phyloP scores from a whole-genome alignment of 2,797 vertebrate genomes.

The Monodelphis domestica region DNA sequence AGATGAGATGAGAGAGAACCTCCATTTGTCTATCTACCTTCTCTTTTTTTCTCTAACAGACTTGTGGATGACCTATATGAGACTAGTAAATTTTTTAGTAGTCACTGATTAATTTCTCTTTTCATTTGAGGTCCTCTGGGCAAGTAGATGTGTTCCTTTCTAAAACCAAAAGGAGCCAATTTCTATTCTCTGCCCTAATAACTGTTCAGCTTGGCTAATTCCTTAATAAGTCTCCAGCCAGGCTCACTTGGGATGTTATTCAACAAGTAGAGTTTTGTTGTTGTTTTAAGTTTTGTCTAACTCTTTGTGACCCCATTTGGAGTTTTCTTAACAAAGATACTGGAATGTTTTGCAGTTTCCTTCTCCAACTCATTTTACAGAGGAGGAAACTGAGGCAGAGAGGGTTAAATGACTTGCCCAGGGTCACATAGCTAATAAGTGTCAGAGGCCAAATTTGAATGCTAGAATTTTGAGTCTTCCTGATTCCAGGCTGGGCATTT shows the following conservation, averaged over 20 bases:
- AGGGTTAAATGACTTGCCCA: neutral
- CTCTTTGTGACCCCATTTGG: neutral
- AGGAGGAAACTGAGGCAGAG: neutral
- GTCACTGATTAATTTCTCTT: neutral
- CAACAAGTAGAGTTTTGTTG: neutral
- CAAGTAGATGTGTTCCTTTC: neutral
- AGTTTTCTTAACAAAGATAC: neutral
- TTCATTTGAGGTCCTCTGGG: neutral
- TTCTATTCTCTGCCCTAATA: conserved; percentile 6
- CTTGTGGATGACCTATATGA: neutral
- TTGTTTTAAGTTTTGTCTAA: neutral
- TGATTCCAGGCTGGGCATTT: neutral
- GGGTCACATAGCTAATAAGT: neutral
- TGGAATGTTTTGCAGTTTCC: neutral
- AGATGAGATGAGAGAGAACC: neutral
- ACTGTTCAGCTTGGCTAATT: neutral
- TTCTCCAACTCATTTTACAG: neutral
- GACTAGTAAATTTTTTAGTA: neutral
- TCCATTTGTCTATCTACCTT: neutral
- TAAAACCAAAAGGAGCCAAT: neutral
- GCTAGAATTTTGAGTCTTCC: neutral
- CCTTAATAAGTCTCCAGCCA: neutral
- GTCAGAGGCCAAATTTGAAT: neutral
- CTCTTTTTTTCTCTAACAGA: neutral
- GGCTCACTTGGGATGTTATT: neutral